Percentiles rank a stretch among this genome's conserved stretches.
Conservation (phyloP, 2,113 vertebrate genomes). For the Chaetorhynchus papuensis region DNA sequence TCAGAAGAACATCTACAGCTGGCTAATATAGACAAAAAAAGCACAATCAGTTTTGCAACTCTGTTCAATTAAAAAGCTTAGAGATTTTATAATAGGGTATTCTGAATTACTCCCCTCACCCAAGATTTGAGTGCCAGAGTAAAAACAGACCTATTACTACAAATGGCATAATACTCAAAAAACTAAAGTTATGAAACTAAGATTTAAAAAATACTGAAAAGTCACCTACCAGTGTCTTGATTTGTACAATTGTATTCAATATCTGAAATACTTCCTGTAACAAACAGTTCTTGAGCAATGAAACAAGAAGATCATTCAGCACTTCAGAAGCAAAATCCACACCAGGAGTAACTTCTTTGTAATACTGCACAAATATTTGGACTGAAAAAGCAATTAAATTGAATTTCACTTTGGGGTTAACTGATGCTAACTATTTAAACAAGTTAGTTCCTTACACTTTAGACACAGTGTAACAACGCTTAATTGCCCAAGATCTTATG, state of each 20-base stretch:
- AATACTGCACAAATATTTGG: conserved; percentile 81
- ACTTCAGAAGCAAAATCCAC: conserved; percentile 75
- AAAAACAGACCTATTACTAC: background rate
- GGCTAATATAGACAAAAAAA: conserved; percentile 75
- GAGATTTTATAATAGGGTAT: background rate
- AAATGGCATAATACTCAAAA: background rate
- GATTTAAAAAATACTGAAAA: background rate
- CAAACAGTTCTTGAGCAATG: conserved; percentile 75
- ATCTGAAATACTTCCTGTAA: conserved; percentile 81
- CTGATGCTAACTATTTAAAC: background rate
- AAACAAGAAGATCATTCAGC: conserved; percentile 77
- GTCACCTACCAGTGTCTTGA: conserved; percentile 81
- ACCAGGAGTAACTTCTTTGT: conserved; percentile 76
- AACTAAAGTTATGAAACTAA: background rate
- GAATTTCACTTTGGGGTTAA: background rate
- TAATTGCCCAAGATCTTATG: background rate
- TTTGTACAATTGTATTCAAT: conserved; percentile 65
- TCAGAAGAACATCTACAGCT: conserved; percentile 74
- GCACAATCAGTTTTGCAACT: conserved; percentile 17
- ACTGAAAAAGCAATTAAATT: conserved; percentile 68
- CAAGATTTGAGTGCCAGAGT: background rate
- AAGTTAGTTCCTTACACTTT: background rate
- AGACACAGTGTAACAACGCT: background rate
- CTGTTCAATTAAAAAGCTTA: background rate
- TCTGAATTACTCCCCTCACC: background rate